Percentiles rank a stretch among this genome's conserved stretches.
Evolutionary conservation across 1,140 invertebrate genomes (phyloP).

Genomic region (Hyphantria cunea): DNA sequence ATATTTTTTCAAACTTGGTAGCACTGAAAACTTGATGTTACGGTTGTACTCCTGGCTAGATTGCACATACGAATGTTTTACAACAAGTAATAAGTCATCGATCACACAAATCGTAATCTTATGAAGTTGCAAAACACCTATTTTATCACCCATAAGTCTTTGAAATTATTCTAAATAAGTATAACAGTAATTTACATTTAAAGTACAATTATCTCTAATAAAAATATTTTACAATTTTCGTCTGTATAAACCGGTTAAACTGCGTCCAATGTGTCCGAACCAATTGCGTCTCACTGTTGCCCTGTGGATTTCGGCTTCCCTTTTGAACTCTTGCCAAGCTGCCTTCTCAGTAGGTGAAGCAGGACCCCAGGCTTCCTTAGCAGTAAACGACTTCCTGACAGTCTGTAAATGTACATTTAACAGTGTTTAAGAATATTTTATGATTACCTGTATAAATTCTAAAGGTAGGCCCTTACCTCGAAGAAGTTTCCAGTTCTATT

Average conservation of each 20-base stretch:
- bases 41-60: no score
- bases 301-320: slow-evolving; percentile 47
- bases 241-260: slow-evolving; percentile 42
- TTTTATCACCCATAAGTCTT: no score
- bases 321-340: slow-evolving; percentile 82
- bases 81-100: no score
- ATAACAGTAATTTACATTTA: no score
- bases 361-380: slow-evolving; percentile 83
- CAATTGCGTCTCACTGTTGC: slow-evolving; percentile 19
- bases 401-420: slow-evolving; percentile 61
- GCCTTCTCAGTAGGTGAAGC: slow-evolving; percentile 74
- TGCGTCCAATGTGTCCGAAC: slow-evolving; percentile 40
- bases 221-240: background rate
- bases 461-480: slow-evolving; percentile 26
- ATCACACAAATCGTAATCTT: no score
- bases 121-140: no score
- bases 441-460: background rate
- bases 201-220: no score
- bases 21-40: no score
- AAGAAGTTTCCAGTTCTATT: slow-evolving; percentile 38
- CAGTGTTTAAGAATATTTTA: background rate
- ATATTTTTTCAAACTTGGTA: no score
- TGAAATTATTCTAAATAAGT: no score
- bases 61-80: no score
- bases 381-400: slow-evolving; percentile 66